Evolutionary conservation across 2,888 invertebrate genomes (phyloP).

Genomic region (Chloroclystis v-ata): DNA sequence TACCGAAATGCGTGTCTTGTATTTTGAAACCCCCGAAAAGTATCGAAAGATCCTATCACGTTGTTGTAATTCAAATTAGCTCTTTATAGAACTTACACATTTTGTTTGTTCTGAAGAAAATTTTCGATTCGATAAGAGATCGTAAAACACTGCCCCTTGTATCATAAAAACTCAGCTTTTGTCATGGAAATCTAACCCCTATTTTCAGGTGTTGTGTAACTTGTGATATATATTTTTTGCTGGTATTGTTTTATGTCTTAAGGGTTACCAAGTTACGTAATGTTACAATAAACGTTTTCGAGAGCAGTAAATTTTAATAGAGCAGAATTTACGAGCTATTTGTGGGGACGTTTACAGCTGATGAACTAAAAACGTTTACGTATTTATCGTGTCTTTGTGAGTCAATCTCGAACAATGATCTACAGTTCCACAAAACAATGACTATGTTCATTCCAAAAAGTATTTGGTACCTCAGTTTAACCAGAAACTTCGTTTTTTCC

Average conservation of each 20-base stretch:
- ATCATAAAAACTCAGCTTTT: constrained; percentile 58
- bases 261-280: constrained; percentile 72
- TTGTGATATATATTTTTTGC: constrained; percentile 46
- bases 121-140: constrained; percentile 68
- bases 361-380: constrained; percentile 57
- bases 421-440: constrained; percentile 17
- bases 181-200: constrained; percentile 54
- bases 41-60: constrained; percentile 39
- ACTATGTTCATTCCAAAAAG: constrained; percentile 19
- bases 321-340: constrained; percentile 69
- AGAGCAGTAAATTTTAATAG: constrained; percentile 71
- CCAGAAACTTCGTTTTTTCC: constrained; percentile 9
- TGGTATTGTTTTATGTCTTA: constrained; percentile 68
- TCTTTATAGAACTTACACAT: constrained; percentile 51
- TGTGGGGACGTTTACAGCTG: constrained; percentile 70
- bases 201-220: constrained; percentile 51
- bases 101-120: constrained; percentile 56
- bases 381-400: constrained; percentile 50
- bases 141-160: constrained; percentile 68
- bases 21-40: constrained; percentile 24
- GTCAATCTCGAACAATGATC: constrained; percentile 39
- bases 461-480: background rate
- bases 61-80: constrained; percentile 54
- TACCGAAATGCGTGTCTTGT: constrained; percentile 7
- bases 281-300: constrained; percentile 65